Evolutionary conservation across 2,113 vertebrate species (phyloP).

Genomic region (Murina feae): DNA sequence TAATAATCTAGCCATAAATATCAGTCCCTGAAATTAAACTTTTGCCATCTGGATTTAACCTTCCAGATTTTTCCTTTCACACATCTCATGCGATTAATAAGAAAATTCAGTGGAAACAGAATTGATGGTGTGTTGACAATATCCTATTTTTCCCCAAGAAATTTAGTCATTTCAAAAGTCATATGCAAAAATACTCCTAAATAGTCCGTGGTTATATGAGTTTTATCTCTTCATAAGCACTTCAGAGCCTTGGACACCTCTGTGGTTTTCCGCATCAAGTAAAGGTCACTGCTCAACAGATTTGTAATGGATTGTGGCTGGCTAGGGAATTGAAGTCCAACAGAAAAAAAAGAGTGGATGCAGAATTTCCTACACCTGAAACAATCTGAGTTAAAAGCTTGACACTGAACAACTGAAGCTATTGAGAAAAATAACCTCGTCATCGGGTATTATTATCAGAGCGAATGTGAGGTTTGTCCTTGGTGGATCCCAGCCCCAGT

Average conservation of each 20-base stretch:
- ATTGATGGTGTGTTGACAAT: neutral
- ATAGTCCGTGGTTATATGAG: neutral
- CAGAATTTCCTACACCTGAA: neutral
- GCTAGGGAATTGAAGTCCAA: neutral
- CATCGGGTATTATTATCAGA: neutral
- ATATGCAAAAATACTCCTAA: neutral
- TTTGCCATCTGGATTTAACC: constrained; percentile 29
- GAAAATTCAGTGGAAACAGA: neutral
- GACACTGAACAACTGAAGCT: neutral
- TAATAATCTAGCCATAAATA: constrained; percentile 30
- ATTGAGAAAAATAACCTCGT: neutral
- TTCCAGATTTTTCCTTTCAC: neutral
- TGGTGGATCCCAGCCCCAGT: neutral
- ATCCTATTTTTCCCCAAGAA: neutral
- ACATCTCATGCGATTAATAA: neutral
- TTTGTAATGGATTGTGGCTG: neutral
- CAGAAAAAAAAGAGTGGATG: neutral
- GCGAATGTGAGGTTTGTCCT: neutral
- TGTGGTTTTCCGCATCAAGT: neutral
- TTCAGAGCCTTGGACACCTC: neutral
- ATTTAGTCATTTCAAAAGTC: neutral
- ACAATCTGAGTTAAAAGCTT: neutral
- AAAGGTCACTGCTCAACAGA: neutral
- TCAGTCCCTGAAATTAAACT: constrained; percentile 31
- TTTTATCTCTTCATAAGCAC: neutral